phyloP scores from a whole-genome alignment of 2,113 vertebrate genomes.

The Monarcha castaneiventris region DNA sequence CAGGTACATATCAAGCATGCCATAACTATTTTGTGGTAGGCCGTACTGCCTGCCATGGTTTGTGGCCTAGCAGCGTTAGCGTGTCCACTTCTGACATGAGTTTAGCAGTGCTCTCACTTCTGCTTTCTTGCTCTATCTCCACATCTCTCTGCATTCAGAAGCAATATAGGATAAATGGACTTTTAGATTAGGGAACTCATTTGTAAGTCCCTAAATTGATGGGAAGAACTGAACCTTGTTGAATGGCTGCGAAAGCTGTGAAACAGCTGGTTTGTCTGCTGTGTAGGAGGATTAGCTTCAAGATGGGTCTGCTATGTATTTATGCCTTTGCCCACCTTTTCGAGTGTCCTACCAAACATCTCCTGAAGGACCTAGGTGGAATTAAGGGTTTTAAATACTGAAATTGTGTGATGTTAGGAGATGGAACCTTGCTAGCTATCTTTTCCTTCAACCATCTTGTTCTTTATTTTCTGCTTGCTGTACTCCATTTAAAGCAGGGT shows the following conservation, averaged over 20 bases:
- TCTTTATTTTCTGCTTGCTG: neutral
- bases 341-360: neutral
- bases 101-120: too few species aligned
- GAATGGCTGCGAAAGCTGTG: neutral
- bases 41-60: too few species aligned
- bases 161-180: neutral
- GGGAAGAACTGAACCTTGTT: neutral
- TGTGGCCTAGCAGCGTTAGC: too few species aligned
- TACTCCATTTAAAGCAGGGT: neutral
- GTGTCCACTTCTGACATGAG: too few species aligned
- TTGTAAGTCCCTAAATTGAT: neutral
- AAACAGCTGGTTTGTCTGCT: neutral
- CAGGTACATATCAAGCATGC: too few species aligned
- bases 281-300: neutral
- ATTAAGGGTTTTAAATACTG: neutral
- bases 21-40: too few species aligned
- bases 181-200: neutral
- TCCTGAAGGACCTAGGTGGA: neutral
- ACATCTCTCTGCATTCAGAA: neutral
- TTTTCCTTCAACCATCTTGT: neutral
- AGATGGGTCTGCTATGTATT: neutral
- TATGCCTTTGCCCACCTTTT: neutral
- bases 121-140: too few species aligned
- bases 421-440: accelerated
- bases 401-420: neutral